phyloP scores from a whole-genome alignment of 2,888 invertebrate species.

The Odontothrips loti region DNA sequence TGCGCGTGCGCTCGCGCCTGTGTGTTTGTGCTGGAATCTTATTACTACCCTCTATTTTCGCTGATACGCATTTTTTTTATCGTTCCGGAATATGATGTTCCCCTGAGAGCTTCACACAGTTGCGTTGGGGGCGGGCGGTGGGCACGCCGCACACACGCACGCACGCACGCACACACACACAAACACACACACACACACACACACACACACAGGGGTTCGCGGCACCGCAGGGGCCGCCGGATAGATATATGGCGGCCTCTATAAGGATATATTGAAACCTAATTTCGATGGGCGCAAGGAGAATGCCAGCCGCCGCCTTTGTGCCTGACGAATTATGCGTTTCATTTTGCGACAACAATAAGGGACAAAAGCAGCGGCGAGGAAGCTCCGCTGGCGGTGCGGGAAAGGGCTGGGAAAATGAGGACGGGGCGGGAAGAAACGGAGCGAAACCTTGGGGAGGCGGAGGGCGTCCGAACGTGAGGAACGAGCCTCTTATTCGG shows the following conservation, averaged over 20 bases:
- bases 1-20: background rate
- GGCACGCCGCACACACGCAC: no score
- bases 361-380: background rate
- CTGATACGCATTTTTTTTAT: no score
- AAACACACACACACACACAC: no score
- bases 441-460: background rate
- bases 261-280: conserved; percentile 19
- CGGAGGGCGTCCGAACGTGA: no score
- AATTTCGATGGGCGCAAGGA: background rate
- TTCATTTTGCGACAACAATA: background rate
- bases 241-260: background rate
- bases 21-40: background rate
- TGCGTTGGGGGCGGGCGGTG: background rate
- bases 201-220: background rate
- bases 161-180: no score
- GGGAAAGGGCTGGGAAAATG: no score
- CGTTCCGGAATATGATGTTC: no score
- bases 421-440: background rate
- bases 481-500: no score
- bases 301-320: background rate
- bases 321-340: background rate
- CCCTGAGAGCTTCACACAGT: background rate
- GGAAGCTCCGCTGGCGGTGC: background rate
- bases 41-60: no score
- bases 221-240: background rate